Evolutionary conservation across 1,140 invertebrate genomes (phyloP).

Genomic region (Pristionchus pacificus): DNA sequence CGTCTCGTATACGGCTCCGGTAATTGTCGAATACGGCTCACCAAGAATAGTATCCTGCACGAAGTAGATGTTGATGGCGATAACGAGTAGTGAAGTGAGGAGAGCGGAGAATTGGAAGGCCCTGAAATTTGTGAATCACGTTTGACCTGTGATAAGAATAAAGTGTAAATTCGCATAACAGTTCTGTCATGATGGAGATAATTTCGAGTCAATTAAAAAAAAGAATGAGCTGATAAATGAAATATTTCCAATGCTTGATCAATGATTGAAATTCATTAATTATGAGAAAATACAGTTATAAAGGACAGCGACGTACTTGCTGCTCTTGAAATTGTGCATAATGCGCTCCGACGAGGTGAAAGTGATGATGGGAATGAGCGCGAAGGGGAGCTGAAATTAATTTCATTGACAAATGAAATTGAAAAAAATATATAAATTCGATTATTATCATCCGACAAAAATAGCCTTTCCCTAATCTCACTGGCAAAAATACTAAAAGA

Average conservation of each 20-base stretch:
- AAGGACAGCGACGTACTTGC: slow-evolving; percentile 61
- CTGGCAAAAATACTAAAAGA: too few relatives aligned
- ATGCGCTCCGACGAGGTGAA: slow-evolving; percentile 76
- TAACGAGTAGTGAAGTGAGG: slow-evolving; percentile 66
- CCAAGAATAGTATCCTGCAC: slow-evolving; percentile 12
- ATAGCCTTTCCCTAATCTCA: too few relatives aligned
- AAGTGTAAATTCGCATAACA: too few relatives aligned
- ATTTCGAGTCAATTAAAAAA: too few relatives aligned
- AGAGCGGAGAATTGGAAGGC: slow-evolving; percentile 41
- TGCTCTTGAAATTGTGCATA: slow-evolving; percentile 80
- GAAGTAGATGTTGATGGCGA: slow-evolving; percentile 78
- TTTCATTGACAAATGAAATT: too few relatives aligned
- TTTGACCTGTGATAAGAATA: background rate
- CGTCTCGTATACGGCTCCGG: too few relatives aligned
- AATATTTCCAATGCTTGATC: too few relatives aligned
- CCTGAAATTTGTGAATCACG: slow-evolving; percentile 37
- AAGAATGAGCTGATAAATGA: too few relatives aligned
- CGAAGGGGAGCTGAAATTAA: slow-evolving; percentile 60
- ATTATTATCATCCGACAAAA: too few relatives aligned
- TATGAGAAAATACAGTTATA: slow-evolving; percentile 1
- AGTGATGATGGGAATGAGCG: slow-evolving; percentile 78
- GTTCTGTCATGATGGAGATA: too few relatives aligned
- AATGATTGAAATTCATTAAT: too few relatives aligned
- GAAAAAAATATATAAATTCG: too few relatives aligned
- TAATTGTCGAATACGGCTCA: background rate